Evolutionary conservation across 2,113 vertebrate genomes (phyloP).

Genomic region (Neolamprologus toae): DNA sequence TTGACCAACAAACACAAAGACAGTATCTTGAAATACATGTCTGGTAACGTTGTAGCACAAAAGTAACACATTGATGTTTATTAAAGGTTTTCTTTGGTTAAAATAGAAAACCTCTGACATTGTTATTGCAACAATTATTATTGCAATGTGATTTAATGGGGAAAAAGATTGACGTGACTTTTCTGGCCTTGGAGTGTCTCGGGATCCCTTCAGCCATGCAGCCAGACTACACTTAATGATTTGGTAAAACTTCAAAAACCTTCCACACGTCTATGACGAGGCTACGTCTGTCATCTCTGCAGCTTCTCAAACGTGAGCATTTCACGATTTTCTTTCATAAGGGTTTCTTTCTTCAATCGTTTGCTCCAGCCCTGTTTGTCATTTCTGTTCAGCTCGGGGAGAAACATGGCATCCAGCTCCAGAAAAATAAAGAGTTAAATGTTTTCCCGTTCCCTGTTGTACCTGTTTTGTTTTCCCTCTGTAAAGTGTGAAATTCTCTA

Average conservation of each 20-base stretch:
- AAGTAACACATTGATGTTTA: neutral
- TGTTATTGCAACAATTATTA: neutral
- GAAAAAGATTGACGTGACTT: neutral
- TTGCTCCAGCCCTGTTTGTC: fast-evolving
- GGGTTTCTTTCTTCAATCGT: neutral
- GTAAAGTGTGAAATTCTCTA: neutral
- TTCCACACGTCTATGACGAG: neutral
- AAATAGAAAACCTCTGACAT: neutral
- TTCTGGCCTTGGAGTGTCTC: neutral
- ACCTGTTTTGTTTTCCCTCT: neutral
- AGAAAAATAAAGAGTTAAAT: neutral
- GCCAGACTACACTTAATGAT: neutral
- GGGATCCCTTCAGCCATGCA: neutral
- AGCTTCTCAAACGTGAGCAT: neutral
- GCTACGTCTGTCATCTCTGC: neutral
- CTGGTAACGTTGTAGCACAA: neutral
- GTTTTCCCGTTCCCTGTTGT: neutral
- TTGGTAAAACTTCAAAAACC: neutral
- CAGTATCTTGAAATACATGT: neutral
- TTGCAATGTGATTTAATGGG: neutral
- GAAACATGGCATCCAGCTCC: neutral
- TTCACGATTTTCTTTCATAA: neutral
- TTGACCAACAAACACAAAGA: neutral
- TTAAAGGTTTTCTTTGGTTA: neutral
- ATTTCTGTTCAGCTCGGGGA: neutral